These are phyloP conservation scores for Entelurus aequoreus DNA, from an alignment of 2,113 vertebrate species.

Conservation along the genomic window DNA sequence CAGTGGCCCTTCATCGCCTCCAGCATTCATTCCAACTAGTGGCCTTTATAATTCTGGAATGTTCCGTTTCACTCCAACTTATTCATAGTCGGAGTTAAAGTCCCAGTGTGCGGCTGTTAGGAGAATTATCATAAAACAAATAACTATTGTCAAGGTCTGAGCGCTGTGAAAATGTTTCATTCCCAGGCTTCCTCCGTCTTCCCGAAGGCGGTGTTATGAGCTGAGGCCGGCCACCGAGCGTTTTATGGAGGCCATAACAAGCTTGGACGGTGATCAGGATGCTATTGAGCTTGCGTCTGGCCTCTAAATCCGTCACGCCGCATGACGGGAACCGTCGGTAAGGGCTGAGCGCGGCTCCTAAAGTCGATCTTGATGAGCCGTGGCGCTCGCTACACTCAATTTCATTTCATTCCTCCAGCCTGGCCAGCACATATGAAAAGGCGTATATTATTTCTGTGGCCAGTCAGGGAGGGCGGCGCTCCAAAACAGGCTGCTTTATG, in stretches of 20 bases:
- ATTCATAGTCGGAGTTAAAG: slow-evolving; percentile 52
- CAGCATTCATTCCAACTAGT: neutral
- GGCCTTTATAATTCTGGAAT: slow-evolving; percentile 37
- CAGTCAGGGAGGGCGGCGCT: slow-evolving; percentile 19
- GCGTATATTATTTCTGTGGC: slow-evolving; percentile 26
- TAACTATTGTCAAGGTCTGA: slow-evolving; percentile 53
- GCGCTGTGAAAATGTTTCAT: slow-evolving; percentile 55
- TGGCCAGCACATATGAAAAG: slow-evolving; percentile 42
- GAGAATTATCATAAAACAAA: slow-evolving; percentile 61
- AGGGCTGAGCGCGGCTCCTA: slow-evolving; percentile 33
- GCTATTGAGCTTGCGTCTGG: slow-evolving; percentile 54
- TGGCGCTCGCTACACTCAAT: slow-evolving; percentile 36
- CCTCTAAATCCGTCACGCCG: slow-evolving; percentile 34
- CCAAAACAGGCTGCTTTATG: slow-evolving; percentile 30
- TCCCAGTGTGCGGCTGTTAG: slow-evolving; percentile 35
- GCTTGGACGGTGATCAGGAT: slow-evolving; percentile 53
- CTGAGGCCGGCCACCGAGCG: slow-evolving; percentile 25
- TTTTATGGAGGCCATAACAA: slow-evolving; percentile 54
- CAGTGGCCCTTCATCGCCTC: neutral
- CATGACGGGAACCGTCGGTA: slow-evolving; percentile 24
- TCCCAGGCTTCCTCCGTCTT: slow-evolving; percentile 18
- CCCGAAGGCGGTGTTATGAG: slow-evolving; percentile 40
- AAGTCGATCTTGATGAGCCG: slow-evolving; percentile 47
- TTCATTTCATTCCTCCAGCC: slow-evolving; percentile 38
- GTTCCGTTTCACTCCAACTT: slow-evolving; percentile 48